These are phyloP conservation scores for Sinotaia quadrata DNA, from an alignment of 2,888 invertebrate species.

Conservation along the genomic window DNA sequence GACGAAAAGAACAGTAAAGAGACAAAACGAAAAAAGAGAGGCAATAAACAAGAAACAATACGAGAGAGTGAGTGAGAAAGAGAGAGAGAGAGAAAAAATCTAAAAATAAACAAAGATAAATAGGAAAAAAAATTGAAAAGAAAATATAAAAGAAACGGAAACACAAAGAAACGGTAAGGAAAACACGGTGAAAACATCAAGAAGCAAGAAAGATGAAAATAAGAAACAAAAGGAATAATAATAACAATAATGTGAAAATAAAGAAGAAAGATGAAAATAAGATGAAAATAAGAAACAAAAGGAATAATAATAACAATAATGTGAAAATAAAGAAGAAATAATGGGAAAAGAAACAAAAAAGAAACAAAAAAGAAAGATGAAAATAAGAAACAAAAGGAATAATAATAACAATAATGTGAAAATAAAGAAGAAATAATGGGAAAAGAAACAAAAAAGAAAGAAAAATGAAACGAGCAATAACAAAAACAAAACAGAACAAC, in stretches of 20 bases:
- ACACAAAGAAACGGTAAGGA: background rate
- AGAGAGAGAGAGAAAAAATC: constrained; percentile 5
- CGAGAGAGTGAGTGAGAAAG: background rate
- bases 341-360: background rate
- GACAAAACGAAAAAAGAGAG: background rate
- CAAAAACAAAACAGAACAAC: background rate
- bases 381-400: background rate
- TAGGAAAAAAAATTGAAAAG: background rate
- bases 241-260: background rate
- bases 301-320: background rate
- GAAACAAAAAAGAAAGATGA: constrained; percentile 7
- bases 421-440: background rate
- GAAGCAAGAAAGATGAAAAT: background rate
- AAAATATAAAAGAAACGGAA: background rate
- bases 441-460: background rate
- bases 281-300: background rate
- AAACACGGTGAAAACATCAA: background rate
- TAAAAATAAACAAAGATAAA: too few relatives aligned
- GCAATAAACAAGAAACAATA: too few relatives aligned
- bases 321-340: background rate
- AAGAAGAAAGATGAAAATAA: constrained; percentile 2
- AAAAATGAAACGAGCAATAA: background rate
- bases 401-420: too few relatives aligned
- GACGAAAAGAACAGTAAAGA: background rate
- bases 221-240: background rate